Percentiles rank a stretch among this genome's conserved stretches.
phyloP scores from a whole-genome alignment of 2,888 invertebrate species.

The Lepetodrilus schrolli region DNA sequence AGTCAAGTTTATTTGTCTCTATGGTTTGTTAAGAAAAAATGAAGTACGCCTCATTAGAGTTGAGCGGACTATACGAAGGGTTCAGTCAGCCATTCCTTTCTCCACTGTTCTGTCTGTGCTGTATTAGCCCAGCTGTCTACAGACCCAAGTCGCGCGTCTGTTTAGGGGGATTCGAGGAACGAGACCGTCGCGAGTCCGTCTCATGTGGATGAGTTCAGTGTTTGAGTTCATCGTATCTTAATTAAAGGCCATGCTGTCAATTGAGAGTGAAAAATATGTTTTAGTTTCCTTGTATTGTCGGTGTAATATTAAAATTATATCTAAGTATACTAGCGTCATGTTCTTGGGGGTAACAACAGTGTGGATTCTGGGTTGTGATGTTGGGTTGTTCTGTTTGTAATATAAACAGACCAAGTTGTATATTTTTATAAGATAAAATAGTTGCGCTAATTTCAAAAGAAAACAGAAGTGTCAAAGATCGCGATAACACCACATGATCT shows the following conservation, averaged over 20 bases:
- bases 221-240: conserved; percentile 16
- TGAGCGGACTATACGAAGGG: background rate
- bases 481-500: too few species aligned
- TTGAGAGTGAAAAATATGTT: conserved; percentile 11
- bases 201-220: background rate
- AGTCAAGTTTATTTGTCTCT: conserved; percentile 1
- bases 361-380: background rate
- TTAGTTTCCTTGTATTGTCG: conserved; percentile 15
- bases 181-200: background rate
- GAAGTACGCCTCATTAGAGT: conserved; percentile 10
- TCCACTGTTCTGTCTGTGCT: background rate
- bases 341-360: background rate
- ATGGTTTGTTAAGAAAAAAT: too few species aligned
- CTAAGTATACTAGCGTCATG: background rate
- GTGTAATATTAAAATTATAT: background rate
- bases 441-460: background rate
- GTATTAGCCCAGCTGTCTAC: background rate
- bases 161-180: background rate
- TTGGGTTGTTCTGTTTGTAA: conserved; percentile 10
- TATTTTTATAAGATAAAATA: background rate
- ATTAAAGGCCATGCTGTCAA: background rate
- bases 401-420: background rate
- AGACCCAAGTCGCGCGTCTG: background rate
- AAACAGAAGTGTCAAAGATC: background rate
- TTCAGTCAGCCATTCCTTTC: background rate